These are phyloP conservation scores for Nymphalis io DNA, from an alignment of 1,140 invertebrate genomes.

Conservation along the genomic window DNA sequence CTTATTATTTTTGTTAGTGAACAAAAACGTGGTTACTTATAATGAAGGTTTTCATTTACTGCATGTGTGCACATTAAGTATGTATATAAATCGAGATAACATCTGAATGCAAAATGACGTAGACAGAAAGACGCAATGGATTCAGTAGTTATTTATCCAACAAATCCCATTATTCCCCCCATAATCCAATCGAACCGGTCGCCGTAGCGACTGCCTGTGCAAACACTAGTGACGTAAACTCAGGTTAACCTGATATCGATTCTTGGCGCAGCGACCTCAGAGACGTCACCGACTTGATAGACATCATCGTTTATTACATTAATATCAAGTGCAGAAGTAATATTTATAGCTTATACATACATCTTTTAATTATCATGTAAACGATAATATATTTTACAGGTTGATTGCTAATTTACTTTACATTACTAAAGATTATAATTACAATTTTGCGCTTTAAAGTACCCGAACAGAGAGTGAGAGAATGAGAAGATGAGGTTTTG, in stretches of 20 bases:
- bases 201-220: slow-evolving; percentile 61
- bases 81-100: neutral
- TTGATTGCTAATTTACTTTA: too few relatives aligned
- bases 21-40: neutral
- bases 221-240: slow-evolving; percentile 65
- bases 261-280: slow-evolving; percentile 52
- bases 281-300: slow-evolving; percentile 43
- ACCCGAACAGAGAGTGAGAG: too few relatives aligned
- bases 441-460: too few relatives aligned
- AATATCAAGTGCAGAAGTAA: neutral
- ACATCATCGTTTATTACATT: slow-evolving; percentile 6
- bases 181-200: slow-evolving; percentile 62
- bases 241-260: slow-evolving; percentile 56
- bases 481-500: too few relatives aligned
- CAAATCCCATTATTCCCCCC: slow-evolving; percentile 37
- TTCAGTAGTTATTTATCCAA: slow-evolving; percentile 33
- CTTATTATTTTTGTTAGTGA: too few relatives aligned
- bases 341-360: too few relatives aligned
- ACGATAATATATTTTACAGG: too few relatives aligned
- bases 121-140: neutral
- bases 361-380: too few relatives aligned
- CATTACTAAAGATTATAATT: too few relatives aligned
- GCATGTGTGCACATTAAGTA: neutral
- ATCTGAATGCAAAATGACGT: neutral
- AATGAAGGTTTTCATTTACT: neutral